Evolutionary conservation across 2,797 vertebrate genomes (phyloP).

Genomic region (Delichon dasypus): DNA sequence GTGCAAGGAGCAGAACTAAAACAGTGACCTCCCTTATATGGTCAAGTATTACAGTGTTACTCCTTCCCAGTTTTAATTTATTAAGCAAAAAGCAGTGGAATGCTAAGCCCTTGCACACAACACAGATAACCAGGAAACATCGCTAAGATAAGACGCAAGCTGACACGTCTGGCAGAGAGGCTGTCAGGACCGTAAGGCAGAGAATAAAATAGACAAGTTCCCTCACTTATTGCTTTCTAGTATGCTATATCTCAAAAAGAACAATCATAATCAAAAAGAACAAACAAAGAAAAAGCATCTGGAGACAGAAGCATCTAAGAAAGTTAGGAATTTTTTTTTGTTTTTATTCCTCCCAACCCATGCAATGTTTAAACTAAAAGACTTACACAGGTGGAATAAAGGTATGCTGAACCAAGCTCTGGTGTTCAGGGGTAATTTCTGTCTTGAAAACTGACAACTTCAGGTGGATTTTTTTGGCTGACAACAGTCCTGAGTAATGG

Average conservation of each 20-base stretch:
- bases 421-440: not conserved
- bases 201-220: not conserved
- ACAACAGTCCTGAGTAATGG: not conserved
- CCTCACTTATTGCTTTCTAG: not conserved
- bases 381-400: not conserved
- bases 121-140: constrained; percentile 39
- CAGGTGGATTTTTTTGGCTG: not conserved
- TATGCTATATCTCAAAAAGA: not conserved
- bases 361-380: not conserved
- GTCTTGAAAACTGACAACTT: not conserved
- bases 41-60: constrained; percentile 71
- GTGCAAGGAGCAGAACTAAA: constrained; percentile 61
- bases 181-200: not conserved
- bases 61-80: constrained; percentile 67
- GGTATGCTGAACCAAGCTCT: not conserved
- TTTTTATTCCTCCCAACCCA: not conserved
- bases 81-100: constrained; percentile 61
- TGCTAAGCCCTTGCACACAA: not conserved
- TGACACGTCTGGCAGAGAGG: not conserved
- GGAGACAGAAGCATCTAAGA: not conserved
- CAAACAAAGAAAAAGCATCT: not conserved
- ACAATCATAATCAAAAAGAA: not conserved
- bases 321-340: not conserved
- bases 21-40: constrained; percentile 69
- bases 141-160: constrained; percentile 18